These are phyloP conservation scores for Eubucco bourcierii DNA, from an alignment of 2,113 vertebrate species.

Conservation along the genomic window DNA sequence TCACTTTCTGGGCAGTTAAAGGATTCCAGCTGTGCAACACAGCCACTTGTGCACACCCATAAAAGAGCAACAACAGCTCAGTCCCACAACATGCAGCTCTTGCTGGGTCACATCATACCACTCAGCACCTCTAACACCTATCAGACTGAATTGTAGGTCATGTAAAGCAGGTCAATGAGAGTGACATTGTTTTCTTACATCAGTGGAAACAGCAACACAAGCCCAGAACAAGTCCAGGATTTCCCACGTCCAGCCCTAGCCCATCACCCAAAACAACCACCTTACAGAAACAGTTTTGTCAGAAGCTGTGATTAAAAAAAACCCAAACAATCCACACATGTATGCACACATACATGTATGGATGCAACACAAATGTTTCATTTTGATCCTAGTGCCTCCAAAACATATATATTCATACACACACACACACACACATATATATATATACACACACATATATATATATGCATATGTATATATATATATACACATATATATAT, in stretches of 20 bases:
- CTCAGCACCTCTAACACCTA: not conserved
- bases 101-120: not conserved
- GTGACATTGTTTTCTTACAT: not conserved
- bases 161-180: not conserved
- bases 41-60: not conserved
- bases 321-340: accelerated
- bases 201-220: not conserved
- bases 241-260: not conserved
- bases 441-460: no score
- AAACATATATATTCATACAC: not conserved
- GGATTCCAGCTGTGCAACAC: not conserved
- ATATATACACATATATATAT: no score
- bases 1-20: not conserved
- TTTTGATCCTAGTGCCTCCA: not conserved
- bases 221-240: not conserved
- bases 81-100: not conserved
- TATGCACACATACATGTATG: accelerated
- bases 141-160: not conserved
- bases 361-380: not conserved
- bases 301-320: not conserved
- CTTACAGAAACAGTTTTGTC: not conserved
- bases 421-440: no score
- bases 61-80: accelerated
- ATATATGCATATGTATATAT: no score
- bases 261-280: not conserved